Percentiles rank a stretch among this genome's conserved stretches.
Evolutionary conservation across 2,113 vertebrate species (phyloP).

Genomic region (Micronycteris hirsuta): DNA sequence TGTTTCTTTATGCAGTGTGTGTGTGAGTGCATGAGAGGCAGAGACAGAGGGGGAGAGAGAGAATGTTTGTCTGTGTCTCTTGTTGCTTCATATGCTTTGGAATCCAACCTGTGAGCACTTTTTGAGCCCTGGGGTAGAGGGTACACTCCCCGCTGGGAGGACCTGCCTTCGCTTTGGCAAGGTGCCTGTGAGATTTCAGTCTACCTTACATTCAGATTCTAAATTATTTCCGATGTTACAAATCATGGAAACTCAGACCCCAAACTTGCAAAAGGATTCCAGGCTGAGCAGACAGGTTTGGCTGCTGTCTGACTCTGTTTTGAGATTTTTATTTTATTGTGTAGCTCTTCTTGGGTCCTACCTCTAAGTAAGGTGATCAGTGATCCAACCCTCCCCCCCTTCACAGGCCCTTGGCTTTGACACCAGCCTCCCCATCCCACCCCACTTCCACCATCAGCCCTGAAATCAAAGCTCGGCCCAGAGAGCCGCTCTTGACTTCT

Average conservation of each 20-base stretch:
- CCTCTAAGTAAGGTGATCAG: not conserved
- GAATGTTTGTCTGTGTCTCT: too few species aligned
- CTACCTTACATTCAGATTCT: not conserved
- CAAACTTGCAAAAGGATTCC: not conserved
- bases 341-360: not conserved
- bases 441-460: not conserved
- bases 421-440: rapidly evolving
- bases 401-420: not conserved
- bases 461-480: not conserved
- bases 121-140: not conserved
- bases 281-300: not conserved
- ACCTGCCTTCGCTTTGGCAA: not conserved
- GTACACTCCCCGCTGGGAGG: not conserved
- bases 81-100: not conserved
- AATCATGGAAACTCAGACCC: not conserved
- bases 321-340: not conserved
- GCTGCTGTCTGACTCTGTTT: not conserved
- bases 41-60: not conserved
- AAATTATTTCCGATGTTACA: not conserved
- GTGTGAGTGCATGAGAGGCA: not conserved
- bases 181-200: not conserved
- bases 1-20: not conserved
- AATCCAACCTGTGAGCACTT: not conserved
- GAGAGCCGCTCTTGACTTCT: not conserved
- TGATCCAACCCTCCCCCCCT: not conserved